These are phyloP conservation scores for Pantherophis alleghaniensis DNA, from an alignment of 2,797 vertebrate genomes.

Conservation along the genomic window DNA sequence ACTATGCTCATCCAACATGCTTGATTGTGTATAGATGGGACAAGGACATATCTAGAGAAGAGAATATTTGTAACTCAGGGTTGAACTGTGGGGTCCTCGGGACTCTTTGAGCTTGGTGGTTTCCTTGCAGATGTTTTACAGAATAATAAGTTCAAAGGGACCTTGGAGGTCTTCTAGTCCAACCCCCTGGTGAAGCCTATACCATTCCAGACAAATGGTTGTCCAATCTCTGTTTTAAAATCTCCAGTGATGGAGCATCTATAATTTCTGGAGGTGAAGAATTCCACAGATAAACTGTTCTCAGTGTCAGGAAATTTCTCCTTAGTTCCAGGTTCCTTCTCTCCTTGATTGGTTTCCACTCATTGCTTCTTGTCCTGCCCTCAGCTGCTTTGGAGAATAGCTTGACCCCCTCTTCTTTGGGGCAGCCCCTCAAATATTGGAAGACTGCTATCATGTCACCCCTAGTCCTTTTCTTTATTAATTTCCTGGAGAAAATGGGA, in stretches of 20 bases:
- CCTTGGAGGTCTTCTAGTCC: too few species aligned
- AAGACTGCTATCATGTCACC: not conserved
- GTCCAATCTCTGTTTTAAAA: not conserved
- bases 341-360: not conserved
- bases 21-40: too few species aligned
- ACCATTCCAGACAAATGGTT: too few species aligned
- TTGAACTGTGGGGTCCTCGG: too few species aligned
- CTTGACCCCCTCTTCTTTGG: not conserved
- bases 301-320: not conserved
- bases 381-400: not conserved
- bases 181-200: too few species aligned
- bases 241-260: fast-evolving
- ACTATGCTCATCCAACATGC: too few species aligned
- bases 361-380: not conserved
- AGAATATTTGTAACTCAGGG: too few species aligned
- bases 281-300: too few species aligned
- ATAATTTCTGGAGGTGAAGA: not conserved
- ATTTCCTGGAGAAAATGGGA: not conserved
- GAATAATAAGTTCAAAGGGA: too few species aligned
- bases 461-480: not conserved
- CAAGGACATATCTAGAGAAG: too few species aligned
- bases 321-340: not conserved
- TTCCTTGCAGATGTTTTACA: too few species aligned
- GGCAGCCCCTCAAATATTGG: not conserved
- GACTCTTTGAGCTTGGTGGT: too few species aligned